Evolutionary conservation across 2,113 vertebrate species (phyloP).

Genomic region (Pipa parva): DNA sequence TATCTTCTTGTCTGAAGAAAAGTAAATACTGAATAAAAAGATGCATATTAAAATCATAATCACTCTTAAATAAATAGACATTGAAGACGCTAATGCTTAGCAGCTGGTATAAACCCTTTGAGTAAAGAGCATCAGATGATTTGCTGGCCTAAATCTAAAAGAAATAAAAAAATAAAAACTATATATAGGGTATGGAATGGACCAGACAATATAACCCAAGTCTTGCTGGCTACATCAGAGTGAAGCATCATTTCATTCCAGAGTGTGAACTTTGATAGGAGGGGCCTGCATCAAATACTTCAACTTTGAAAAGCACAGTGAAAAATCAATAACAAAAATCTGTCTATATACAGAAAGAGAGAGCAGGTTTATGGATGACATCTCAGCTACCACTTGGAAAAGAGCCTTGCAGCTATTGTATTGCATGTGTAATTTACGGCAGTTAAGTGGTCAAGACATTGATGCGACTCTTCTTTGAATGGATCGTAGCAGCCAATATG

Average conservation of each 20-base stretch:
- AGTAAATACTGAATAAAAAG: constrained; percentile 59
- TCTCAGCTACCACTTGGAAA: constrained; percentile 12
- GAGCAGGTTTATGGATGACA: neutral
- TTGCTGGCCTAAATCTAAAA: too few relatives aligned
- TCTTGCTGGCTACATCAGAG: constrained; percentile 43
- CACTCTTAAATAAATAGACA: constrained; percentile 62
- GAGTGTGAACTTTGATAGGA: too few relatives aligned
- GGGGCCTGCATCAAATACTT: constrained; percentile 47
- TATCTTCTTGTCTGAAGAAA: too few relatives aligned
- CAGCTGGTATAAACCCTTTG: constrained; percentile 56
- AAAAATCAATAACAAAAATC: constrained; percentile 48
- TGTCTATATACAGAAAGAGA: constrained; percentile 17
- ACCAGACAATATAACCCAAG: constrained; percentile 49
- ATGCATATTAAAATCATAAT: constrained; percentile 55
- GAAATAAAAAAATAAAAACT: neutral
- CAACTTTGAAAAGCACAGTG: constrained; percentile 48
- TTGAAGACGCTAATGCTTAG: constrained; percentile 53
- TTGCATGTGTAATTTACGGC: constrained; percentile 23
- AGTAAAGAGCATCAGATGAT: neutral
- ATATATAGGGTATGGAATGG: constrained; percentile 43
- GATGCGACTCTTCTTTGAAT: neutral
- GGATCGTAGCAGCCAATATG: neutral
- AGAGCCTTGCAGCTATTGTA: neutral
- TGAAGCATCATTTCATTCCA: too few relatives aligned
- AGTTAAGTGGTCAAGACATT: constrained; percentile 9